Evolutionary conservation across 2,113 vertebrate species (phyloP).

Genomic region (Dasyurus viverrinus): DNA sequence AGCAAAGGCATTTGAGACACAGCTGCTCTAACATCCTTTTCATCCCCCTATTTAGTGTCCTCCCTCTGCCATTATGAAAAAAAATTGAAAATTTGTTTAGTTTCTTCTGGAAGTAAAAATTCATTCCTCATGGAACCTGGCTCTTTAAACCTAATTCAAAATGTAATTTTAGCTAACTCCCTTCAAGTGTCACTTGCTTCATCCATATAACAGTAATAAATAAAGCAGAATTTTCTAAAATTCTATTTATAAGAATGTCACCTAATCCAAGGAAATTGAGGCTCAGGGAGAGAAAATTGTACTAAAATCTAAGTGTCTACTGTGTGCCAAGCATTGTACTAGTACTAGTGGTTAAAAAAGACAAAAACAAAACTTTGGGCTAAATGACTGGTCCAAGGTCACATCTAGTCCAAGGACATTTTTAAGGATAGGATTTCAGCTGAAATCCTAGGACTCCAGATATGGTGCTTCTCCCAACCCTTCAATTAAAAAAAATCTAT

Average conservation of each 20-base stretch:
- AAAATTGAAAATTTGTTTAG: background rate
- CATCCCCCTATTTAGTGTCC: background rate
- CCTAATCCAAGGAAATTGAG: background rate
- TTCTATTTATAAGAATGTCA: background rate
- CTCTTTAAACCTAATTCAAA: background rate
- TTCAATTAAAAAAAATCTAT: background rate
- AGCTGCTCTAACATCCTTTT: background rate
- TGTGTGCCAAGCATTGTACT: background rate
- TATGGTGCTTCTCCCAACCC: no score
- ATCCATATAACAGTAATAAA: background rate
- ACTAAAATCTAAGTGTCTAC: background rate
- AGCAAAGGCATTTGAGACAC: background rate
- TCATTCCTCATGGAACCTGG: background rate
- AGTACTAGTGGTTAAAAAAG: background rate
- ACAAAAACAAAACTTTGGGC: background rate
- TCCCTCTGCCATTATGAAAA: rapidly evolving
- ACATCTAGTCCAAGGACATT: background rate
- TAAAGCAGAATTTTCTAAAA: background rate
- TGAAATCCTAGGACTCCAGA: background rate
- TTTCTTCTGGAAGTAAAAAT: background rate
- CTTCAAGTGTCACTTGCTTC: background rate
- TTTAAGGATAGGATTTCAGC: background rate
- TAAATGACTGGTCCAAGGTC: background rate
- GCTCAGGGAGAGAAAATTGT: background rate
- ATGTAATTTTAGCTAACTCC: background rate